phyloP scores from a whole-genome alignment of 2,888 invertebrate species.

The Aspidapion aeneum region DNA sequence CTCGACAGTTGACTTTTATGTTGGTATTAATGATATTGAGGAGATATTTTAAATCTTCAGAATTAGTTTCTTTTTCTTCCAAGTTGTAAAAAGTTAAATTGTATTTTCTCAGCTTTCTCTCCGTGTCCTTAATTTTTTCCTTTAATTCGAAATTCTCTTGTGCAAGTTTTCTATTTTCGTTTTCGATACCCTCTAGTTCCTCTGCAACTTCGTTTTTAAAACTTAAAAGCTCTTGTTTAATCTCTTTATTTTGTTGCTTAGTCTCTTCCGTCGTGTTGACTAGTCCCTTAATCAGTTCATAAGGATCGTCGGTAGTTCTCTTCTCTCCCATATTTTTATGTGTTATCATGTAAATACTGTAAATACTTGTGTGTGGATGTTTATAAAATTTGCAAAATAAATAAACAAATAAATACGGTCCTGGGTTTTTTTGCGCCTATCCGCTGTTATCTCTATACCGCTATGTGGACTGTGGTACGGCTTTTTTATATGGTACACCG shows the following conservation, averaged over 20 bases:
- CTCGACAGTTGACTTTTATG: not conserved
- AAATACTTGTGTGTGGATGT: too few relatives aligned
- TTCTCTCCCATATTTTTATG: too few relatives aligned
- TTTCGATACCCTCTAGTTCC: not conserved
- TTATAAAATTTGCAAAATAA: too few relatives aligned
- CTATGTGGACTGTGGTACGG: too few relatives aligned
- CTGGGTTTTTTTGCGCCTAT: too few relatives aligned
- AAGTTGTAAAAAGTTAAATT: not conserved
- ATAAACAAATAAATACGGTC: too few relatives aligned
- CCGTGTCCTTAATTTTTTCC: not conserved
- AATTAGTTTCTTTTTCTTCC: not conserved
- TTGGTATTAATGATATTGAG: not conserved
- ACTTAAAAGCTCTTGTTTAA: not conserved
- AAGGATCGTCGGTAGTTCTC: too few relatives aligned
- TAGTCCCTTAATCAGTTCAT: too few relatives aligned
- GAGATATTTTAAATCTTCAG: not conserved
- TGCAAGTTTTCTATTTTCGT: not conserved
- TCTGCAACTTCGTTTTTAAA: not conserved
- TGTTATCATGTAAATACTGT: too few relatives aligned
- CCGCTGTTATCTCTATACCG: too few relatives aligned
- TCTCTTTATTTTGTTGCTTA: not conserved
- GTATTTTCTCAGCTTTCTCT: not conserved
- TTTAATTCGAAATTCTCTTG: not conserved
- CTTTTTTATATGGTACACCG: too few relatives aligned
- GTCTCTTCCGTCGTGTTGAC: not conserved